phyloP scores from a whole-genome alignment of 2,888 invertebrate genomes.

The Congeria kusceri region DNA sequence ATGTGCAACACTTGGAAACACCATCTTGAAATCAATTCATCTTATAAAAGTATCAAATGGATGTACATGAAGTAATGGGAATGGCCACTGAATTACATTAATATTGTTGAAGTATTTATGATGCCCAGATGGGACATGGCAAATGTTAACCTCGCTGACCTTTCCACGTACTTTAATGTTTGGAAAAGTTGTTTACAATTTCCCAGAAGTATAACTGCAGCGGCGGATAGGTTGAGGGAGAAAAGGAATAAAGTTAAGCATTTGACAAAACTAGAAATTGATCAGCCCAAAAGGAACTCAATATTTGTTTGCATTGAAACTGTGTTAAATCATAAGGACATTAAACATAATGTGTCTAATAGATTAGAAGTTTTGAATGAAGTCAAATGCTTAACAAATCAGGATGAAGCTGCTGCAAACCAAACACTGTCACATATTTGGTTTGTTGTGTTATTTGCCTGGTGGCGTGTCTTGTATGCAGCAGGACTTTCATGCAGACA shows the following conservation, averaged over 20 bases:
- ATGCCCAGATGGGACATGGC: background rate
- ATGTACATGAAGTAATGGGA: background rate
- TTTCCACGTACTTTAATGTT: background rate
- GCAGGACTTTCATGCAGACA: too few species aligned
- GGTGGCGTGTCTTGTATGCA: too few species aligned
- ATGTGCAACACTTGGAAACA: background rate
- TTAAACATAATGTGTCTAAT: too few species aligned
- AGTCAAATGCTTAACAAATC: too few species aligned
- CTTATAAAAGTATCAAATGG: background rate
- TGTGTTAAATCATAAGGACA: too few species aligned
- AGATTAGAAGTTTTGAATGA: too few species aligned
- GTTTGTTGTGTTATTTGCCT: too few species aligned
- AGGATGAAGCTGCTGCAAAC: too few species aligned
- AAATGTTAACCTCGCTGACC: conserved; percentile 3
- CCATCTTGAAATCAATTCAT: background rate
- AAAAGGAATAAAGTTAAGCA: background rate
- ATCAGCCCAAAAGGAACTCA: too few species aligned
- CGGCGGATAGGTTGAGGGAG: background rate
- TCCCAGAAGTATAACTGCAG: background rate
- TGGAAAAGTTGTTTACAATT: conserved; percentile 11
- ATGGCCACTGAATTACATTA: background rate
- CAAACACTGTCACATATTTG: too few species aligned
- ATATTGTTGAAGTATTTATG: conserved; percentile 10
- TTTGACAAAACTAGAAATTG: too few species aligned
- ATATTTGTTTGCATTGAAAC: too few species aligned